phyloP scores from a whole-genome alignment of 1,140 invertebrate genomes.

The Lepidurus arcticus region DNA sequence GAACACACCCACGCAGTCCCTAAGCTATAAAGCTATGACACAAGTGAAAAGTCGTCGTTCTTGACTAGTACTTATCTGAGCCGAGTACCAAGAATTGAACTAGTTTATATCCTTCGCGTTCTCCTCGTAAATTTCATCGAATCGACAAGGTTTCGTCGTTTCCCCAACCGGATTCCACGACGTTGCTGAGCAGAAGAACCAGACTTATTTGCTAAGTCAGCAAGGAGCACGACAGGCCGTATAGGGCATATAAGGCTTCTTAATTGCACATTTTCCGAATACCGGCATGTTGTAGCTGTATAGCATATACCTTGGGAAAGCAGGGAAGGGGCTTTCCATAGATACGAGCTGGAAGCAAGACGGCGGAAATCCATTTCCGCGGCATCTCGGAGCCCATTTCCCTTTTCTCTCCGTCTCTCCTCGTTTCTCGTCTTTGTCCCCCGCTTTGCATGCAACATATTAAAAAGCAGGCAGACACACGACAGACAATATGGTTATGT shows the following conservation, averaged over 20 bases:
- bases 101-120: no score
- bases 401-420: background rate
- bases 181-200: background rate
- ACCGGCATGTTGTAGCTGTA: background rate
- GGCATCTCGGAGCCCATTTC: background rate
- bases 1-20: background rate
- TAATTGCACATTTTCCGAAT: slow-evolving; percentile 16
- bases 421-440: background rate
- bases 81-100: no score
- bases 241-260: background rate
- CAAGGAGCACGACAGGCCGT: background rate
- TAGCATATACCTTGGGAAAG: background rate
- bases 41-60: no score
- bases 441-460: background rate
- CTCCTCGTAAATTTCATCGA: no score
- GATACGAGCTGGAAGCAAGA: background rate
- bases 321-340: background rate
- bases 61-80: no score
- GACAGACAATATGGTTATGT: no score
- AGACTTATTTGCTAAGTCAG: background rate
- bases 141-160: no score
- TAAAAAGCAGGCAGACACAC: background rate
- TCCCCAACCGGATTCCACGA: background rate
- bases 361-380: slow-evolving; percentile 4
- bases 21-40: no score